These are phyloP conservation scores for Molanna angustata DNA, from an alignment of 2,888 invertebrate genomes.

Conservation along the genomic window DNA sequence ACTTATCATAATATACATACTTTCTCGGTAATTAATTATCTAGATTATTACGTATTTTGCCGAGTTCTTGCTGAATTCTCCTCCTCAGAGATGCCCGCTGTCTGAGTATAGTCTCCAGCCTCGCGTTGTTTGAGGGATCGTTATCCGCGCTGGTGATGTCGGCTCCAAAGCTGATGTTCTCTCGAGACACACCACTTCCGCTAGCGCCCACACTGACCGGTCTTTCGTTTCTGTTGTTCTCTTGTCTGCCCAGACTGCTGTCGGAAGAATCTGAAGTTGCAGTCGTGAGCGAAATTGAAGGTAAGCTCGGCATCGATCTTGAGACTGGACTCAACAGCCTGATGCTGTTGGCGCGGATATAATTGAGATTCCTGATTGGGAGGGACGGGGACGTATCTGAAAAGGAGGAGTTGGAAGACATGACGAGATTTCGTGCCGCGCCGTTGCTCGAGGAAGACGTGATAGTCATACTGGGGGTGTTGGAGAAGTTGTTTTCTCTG, in stretches of 20 bases:
- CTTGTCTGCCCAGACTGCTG: slow-evolving; percentile 1
- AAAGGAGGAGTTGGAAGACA: slow-evolving; percentile 11
- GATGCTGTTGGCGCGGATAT: slow-evolving; percentile 18
- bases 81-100: slow-evolving; percentile 7
- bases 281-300: not conserved
- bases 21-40: not conserved
- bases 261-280: slow-evolving; percentile 2
- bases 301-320: slow-evolving; percentile 16
- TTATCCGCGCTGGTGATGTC: not conserved
- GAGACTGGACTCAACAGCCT: slow-evolving; percentile 20
- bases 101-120: slow-evolving; percentile 12
- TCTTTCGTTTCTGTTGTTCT: slow-evolving; percentile 3
- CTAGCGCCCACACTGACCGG: slow-evolving; percentile 4
- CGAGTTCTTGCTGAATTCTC: slow-evolving; percentile 11
- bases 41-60: slow-evolving; percentile 13
- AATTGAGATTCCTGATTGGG: slow-evolving; percentile 25
- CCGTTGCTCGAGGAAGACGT: not conserved
- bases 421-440: not conserved
- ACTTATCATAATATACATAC: no score
- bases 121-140: slow-evolving; percentile 5
- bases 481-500: not conserved
- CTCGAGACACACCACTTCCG: not conserved
- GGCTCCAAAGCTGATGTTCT: slow-evolving; percentile 1
- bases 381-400: slow-evolving; percentile 16
- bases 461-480: not conserved